These are phyloP conservation scores for Pachycephus smyrnensis DNA, from an alignment of 2,888 invertebrate species.

Conservation along the genomic window DNA sequence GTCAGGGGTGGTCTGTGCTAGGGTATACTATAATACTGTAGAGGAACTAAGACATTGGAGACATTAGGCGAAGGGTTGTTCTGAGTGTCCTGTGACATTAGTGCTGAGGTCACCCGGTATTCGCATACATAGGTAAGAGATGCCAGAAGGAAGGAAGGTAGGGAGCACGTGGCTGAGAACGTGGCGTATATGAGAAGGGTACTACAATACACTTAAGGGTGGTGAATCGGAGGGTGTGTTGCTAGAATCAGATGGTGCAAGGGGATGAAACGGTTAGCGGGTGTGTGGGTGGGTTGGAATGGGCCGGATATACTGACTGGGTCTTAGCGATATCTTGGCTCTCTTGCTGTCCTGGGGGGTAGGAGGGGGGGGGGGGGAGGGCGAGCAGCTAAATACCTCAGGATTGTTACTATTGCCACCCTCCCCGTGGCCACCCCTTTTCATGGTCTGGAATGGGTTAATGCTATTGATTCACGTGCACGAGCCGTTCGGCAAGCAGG, in stretches of 20 bases:
- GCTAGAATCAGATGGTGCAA: slow-evolving; percentile 19
- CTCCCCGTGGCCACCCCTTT: slow-evolving; percentile 48
- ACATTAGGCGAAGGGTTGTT: neutral
- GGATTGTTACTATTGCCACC: slow-evolving; percentile 67
- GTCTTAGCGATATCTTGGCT: slow-evolving; percentile 66
- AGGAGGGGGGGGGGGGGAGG: slow-evolving; percentile 39
- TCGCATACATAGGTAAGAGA: slow-evolving; percentile 38
- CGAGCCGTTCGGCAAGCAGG: slow-evolving; percentile 44
- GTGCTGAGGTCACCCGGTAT: slow-evolving; percentile 47
- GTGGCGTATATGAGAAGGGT: slow-evolving; percentile 20
- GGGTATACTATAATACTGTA: neutral
- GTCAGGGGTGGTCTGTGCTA: neutral
- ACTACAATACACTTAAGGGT: slow-evolving; percentile 22
- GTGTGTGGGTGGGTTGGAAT: slow-evolving; percentile 45
- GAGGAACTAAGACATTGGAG: neutral
- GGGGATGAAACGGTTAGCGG: slow-evolving; percentile 44
- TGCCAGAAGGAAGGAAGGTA: slow-evolving; percentile 15
- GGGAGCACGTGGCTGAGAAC: slow-evolving; percentile 30
- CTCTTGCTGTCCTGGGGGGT: slow-evolving; percentile 48
- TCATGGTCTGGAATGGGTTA: slow-evolving; percentile 66
- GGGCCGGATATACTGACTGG: slow-evolving; percentile 51
- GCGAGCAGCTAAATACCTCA: slow-evolving; percentile 66
- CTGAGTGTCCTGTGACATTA: neutral
- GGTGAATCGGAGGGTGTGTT: slow-evolving; percentile 35
- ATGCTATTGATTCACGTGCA: slow-evolving; percentile 68